Percentiles rank a stretch among this genome's conserved stretches.
Conservation (phyloP, 2,888 invertebrate species). For the Microdon myrmicae region DNA sequence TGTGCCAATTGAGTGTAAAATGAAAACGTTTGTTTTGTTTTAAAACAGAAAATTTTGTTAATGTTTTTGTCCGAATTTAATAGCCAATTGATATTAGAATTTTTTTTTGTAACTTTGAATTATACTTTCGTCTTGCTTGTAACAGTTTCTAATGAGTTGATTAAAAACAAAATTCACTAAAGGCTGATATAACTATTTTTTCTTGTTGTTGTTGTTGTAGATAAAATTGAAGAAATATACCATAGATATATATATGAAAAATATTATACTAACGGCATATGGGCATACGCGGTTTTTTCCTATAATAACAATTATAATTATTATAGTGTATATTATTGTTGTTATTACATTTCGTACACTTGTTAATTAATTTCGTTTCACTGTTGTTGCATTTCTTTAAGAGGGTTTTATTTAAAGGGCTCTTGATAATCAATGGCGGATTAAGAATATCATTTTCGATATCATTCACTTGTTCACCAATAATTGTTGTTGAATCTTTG, state of each 20-base stretch:
- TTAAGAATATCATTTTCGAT: slow-evolving; percentile 13
- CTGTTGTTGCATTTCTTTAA: slow-evolving; percentile 58
- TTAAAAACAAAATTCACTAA: slow-evolving; percentile 1
- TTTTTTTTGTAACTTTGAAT: slow-evolving; percentile 33
- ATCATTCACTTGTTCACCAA: slow-evolving; percentile 9
- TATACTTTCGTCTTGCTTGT: slow-evolving; percentile 22
- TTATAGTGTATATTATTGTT: slow-evolving; percentile 65
- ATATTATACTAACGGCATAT: slow-evolving; percentile 66
- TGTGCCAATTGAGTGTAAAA: slow-evolving; percentile 29
- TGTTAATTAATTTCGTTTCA: slow-evolving; percentile 49
- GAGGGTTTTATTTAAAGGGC: slow-evolving; percentile 59
- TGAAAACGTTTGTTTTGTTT: slow-evolving; percentile 12
- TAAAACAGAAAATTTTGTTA: slow-evolving; percentile 25
- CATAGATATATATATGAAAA: slow-evolving; percentile 22
- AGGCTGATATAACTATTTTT: not conserved
- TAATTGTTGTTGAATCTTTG: slow-evolving; percentile 2
- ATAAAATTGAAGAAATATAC: slow-evolving; percentile 22
- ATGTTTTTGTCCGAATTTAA: slow-evolving; percentile 21
- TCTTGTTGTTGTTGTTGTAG: slow-evolving; percentile 1
- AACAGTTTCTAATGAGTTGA: slow-evolving; percentile 1
- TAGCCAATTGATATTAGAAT: slow-evolving; percentile 33
- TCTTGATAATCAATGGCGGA: slow-evolving; percentile 58
- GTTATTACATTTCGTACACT: slow-evolving; percentile 64
- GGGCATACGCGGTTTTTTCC: slow-evolving; percentile 66
- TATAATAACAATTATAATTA: slow-evolving; percentile 66